phyloP scores from a whole-genome alignment of 2,113 vertebrate genomes.

The Grammomys surdaster region DNA sequence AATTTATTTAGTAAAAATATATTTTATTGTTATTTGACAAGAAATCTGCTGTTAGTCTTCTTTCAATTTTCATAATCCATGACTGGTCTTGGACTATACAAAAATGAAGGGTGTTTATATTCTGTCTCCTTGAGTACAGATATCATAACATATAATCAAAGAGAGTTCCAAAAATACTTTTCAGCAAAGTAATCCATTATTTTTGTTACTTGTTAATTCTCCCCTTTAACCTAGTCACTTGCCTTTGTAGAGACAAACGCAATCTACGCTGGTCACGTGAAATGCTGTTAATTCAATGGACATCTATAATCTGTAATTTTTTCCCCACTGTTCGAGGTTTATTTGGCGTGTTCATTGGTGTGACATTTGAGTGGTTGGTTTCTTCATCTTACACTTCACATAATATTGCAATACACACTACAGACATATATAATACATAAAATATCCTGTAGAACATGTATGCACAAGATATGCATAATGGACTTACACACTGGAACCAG shows the following conservation, averaged over 20 bases:
- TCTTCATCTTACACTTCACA: too few relatives aligned
- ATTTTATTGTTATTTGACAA: neutral
- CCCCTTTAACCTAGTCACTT: neutral
- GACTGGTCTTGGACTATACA: neutral
- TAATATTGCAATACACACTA: too few relatives aligned
- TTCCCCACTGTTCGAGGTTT: too few relatives aligned
- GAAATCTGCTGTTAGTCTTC: neutral
- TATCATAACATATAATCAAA: neutral
- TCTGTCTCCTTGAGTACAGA: neutral
- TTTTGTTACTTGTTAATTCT: neutral
- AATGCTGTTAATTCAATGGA: neutral
- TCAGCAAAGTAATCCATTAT: neutral
- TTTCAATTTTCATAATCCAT: slow-evolving; percentile 5
- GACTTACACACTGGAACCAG: too few relatives aligned
- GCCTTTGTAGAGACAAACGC: neutral
- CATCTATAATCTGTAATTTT: neutral
- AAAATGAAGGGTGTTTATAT: neutral
- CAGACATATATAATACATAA: too few relatives aligned
- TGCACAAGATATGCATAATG: too few relatives aligned
- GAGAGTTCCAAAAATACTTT: neutral
- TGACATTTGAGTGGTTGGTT: too few relatives aligned
- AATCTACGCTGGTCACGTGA: neutral
- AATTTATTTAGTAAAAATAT: neutral
- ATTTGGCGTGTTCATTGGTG: too few relatives aligned
- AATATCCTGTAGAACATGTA: too few relatives aligned